Percentiles rank a stretch among this genome's conserved stretches.
Evolutionary conservation across 2,888 invertebrate genomes (phyloP).

Genomic region (Diaphora mendica): DNA sequence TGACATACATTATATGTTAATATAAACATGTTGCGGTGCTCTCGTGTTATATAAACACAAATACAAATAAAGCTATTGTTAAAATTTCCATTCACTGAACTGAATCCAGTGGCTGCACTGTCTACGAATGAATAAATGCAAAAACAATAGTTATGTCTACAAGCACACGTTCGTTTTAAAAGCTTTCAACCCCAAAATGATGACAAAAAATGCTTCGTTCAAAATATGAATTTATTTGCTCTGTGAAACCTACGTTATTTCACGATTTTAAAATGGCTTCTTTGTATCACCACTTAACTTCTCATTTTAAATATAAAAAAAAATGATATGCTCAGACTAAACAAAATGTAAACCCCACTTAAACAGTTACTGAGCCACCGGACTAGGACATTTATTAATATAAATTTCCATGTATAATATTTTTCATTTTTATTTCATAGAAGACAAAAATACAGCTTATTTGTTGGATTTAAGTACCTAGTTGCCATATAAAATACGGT

Average conservation of each 20-base stretch:
- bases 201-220: constrained; percentile 19
- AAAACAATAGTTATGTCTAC: constrained; percentile 29
- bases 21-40: too few relatives aligned
- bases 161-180: constrained; percentile 22
- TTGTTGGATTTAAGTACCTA: background rate
- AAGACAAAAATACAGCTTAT: background rate
- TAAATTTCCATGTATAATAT: background rate
- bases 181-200: constrained; percentile 18
- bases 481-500: background rate
- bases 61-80: constrained; percentile 30
- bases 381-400: background rate
- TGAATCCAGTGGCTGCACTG: background rate
- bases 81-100: constrained; percentile 19
- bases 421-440: background rate
- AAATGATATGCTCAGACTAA: background rate
- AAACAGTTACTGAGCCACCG: background rate
- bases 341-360: background rate
- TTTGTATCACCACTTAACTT: background rate
- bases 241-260: background rate
- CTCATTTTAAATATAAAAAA: too few relatives aligned
- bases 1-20: too few relatives aligned
- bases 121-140: constrained; percentile 13
- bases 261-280: background rate
- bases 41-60: background rate
- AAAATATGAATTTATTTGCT: constrained; percentile 10